phyloP scores from a whole-genome alignment of 2,888 invertebrate genomes.

The Leptopterna dolabrata region DNA sequence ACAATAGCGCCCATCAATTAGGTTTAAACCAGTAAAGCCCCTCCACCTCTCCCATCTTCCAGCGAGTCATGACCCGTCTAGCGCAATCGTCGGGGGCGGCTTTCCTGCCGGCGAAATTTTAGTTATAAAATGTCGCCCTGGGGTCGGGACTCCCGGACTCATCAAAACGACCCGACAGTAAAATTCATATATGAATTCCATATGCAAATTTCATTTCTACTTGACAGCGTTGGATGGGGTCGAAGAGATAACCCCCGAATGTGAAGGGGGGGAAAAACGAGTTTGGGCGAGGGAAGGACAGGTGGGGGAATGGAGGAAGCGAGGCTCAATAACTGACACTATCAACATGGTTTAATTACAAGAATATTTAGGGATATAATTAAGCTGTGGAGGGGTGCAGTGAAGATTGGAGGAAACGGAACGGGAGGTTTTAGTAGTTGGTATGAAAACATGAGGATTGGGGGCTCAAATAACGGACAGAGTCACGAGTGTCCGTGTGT shows the following conservation, averaged over 20 bases:
- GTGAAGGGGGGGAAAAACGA: not conserved
- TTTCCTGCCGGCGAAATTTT: conserved; percentile 26
- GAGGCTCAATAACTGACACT: conserved; percentile 52
- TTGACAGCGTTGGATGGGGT: not conserved
- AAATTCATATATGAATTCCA: conserved; percentile 59
- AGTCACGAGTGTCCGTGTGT: not conserved
- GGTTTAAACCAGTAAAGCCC: conserved; percentile 16
- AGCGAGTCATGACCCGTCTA: not conserved
- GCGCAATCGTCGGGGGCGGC: not conserved
- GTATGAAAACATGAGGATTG: not conserved
- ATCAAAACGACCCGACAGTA: conserved; percentile 51
- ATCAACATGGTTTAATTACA: conserved; percentile 58
- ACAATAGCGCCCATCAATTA: conserved; percentile 46
- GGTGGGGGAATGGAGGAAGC: conserved; percentile 1
- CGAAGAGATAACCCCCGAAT: not conserved
- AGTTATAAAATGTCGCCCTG: conserved; percentile 28
- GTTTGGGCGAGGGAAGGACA: not conserved
- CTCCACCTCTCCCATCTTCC: no score
- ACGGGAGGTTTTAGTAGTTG: conserved; percentile 8
- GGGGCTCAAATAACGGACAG: not conserved
- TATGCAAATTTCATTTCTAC: conserved; percentile 54
- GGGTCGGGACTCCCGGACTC: not conserved
- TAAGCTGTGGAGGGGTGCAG: conserved; percentile 6
- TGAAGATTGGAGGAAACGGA: conserved; percentile 1
- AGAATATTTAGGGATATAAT: conserved; percentile 58